Base-by-base conservation (phyloP, 1,140 invertebrate species). In the Apis cerana region DNA sequence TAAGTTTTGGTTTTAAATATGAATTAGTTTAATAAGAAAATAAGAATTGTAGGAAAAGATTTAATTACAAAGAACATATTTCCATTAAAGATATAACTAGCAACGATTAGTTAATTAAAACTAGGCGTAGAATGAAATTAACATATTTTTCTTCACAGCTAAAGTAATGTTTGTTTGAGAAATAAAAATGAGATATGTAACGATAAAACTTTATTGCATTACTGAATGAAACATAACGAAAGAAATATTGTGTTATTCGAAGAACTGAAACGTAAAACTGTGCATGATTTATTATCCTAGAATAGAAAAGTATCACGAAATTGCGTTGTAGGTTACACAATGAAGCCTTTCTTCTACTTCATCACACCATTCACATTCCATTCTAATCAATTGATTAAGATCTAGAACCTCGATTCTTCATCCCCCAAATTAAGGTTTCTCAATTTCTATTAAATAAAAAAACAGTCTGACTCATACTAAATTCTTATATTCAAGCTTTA, bases 371-470 rank as follows among this genome's bases (percentile, higher is more conserved):
- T 67, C 23, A 67, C 62, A 67, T 75, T 74, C 69, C 74, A 21
- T 9, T 27, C 58, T 75, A 82, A 85, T 82, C 83, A 33, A 50
- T 67, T 62, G 64, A 33, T 71, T 68, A 69, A 85, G 54, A 77
- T 86, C 80, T 70, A 27, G 54, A 43, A 7, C 69, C 33, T 56
- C 50, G 50, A 64, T 64, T 23, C 23, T 43, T 80, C 48, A 52
- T 54, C 23, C 23, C 33, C 13, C 12, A 7, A 15, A 59, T 19
- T 59, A 21, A 50, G 19, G n/a, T 54, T 52, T 65, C 54, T 72
- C 59, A 80, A 62, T 19, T 27, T 19, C 15, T 50, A 21, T 2
- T 15, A 19, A 50, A 8, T 56, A 58, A 17, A 56, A 33, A 56
- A 48, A 43, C 33, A 43, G 0, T 43, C 33, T 33, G 2, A 33